Percentiles rank a stretch among this genome's conserved stretches.
These are phyloP conservation scores for Petrocephalus microphthalmus DNA, from an alignment of 2,113 vertebrate species.

Conservation along the genomic window DNA sequence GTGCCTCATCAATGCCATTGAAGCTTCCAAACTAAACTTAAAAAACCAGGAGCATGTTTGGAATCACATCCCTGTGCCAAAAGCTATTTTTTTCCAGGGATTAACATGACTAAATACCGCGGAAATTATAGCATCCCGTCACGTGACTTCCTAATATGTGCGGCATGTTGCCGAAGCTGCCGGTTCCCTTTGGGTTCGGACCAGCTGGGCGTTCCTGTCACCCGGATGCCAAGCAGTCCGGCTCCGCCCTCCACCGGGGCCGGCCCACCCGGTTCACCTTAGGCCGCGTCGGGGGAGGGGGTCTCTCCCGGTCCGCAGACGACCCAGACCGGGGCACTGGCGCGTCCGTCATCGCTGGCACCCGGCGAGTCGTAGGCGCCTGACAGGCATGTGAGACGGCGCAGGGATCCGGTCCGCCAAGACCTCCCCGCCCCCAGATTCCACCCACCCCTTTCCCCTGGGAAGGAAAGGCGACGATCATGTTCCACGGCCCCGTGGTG, in stretches of 20 bases:
- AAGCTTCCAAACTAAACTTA: neutral
- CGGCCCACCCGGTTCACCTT: constrained; percentile 54
- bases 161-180: constrained; percentile 34
- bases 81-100: constrained; percentile 40
- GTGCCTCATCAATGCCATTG: neutral
- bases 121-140: constrained; percentile 49
- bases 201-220: constrained; percentile 40
- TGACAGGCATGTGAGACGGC: too few relatives aligned
- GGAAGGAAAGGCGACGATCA: neutral
- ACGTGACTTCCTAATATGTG: constrained; percentile 52
- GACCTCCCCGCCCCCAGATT: neutral
- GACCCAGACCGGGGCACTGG: constrained; percentile 18
- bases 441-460: neutral
- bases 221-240: constrained; percentile 28
- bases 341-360: neutral
- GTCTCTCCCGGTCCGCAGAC: constrained; percentile 45
- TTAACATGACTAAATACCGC: constrained; percentile 49
- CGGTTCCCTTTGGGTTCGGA: constrained; percentile 32
- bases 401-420: neutral
- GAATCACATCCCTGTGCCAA: constrained; percentile 39
- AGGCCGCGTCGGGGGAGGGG: constrained; percentile 29
- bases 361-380: neutral
- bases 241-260: constrained; percentile 39
- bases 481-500: neutral
- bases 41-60: constrained; percentile 39